Evolutionary conservation across 2,797 vertebrate genomes (phyloP).

Genomic region (Tinamus major): DNA sequence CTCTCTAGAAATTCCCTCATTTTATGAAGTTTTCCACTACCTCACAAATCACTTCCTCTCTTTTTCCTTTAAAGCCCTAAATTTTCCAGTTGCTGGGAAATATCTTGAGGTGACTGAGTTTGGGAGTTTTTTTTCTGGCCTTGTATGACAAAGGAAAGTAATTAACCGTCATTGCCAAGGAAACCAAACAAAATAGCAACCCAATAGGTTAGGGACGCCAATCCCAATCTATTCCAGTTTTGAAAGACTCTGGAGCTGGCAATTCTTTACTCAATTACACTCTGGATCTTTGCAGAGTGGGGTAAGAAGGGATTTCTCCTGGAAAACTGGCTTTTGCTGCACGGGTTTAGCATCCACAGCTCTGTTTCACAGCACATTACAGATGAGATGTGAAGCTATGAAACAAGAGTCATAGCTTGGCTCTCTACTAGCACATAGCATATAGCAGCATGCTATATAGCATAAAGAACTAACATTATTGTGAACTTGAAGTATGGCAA

Average conservation of each 20-base stretch:
- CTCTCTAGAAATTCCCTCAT: not conserved
- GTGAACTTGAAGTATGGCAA: not conserved
- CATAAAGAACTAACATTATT: not conserved
- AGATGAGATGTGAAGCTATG: not conserved
- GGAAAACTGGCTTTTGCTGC: not conserved
- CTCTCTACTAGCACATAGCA: not conserved
- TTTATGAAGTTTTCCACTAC: not conserved
- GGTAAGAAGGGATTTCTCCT: not conserved
- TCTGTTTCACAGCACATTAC: not conserved
- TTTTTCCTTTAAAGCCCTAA: not conserved
- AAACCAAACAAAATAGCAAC: not conserved
- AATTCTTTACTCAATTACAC: not conserved
- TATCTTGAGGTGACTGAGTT: not conserved
- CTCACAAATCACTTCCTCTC: not conserved
- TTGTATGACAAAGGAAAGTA: not conserved
- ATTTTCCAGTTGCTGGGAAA: slow-evolving; percentile 19
- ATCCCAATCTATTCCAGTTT: not conserved
- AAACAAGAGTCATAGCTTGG: not conserved
- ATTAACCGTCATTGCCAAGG: not conserved
- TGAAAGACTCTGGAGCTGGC: not conserved
- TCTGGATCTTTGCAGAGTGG: not conserved
- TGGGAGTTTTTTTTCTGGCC: not conserved
- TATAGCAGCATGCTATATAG: not conserved
- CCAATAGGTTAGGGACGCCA: not conserved
- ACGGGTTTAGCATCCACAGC: not conserved